Base-by-base conservation (phyloP, 2,888 invertebrate species). In the Geotrupes spiniger region DNA sequence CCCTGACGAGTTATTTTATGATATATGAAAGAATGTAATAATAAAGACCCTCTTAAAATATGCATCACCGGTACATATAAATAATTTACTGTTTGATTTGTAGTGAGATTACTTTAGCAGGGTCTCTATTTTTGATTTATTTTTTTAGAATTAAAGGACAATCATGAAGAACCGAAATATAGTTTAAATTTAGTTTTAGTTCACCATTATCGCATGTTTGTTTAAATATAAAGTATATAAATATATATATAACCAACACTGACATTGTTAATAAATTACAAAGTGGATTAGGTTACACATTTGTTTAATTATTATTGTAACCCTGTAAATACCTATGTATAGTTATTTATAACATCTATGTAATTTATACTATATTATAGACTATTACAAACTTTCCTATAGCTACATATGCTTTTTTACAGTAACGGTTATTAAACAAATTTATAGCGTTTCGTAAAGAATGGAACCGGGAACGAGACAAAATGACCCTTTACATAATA, bases 271-370 rank as follows among this genome's bases (percentile, higher is more conserved):
- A 33, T 33, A 33, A 33, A 33, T 33, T 33, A 33, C 9, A 33
- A 33, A n/a, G 15, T 33, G 33, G 9, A 33, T 33, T 33, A 12
- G 15, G 33, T 12, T 33, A 14, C 14, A 33, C 33, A 33, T 33
- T 33, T 33, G 9, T 33, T 33, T 33, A 11, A 10, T 33, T n/a
- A 14, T 33, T 33, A 33, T 16, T 25, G 45, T 52, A 64, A 55
- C 63, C 64, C 59, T 73, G 72, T 73, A 73, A 69, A 73, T 73
- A 73, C 71, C 71, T 72, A 72, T 73, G 71, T 73, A 72, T 69
- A 71, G 70, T 68, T 70, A 71, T 65, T 68, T 69, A 66, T 69
- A 68, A 66, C 38, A 38, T 45, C 38, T 38, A 45, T 44, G 37
- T 45, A 45, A 45, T 38, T 37, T 33, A 33, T 33, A 33, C 33